Conservation (phyloP, 2,113 vertebrate genomes). For the Lagopus muta region DNA sequence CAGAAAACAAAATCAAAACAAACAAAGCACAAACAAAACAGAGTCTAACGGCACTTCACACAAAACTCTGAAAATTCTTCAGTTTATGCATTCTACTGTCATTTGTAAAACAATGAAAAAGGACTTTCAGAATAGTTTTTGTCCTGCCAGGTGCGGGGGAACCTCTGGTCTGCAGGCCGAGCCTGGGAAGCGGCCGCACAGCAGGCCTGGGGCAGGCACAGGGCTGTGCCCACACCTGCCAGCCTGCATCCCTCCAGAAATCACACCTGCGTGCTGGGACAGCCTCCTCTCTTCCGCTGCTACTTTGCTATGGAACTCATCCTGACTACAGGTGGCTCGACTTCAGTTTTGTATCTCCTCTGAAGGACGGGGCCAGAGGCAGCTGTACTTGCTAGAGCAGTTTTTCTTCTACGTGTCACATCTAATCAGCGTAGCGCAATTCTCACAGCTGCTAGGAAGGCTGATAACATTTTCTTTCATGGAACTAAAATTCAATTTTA, state of each 20-base stretch:
- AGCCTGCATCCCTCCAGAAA: background rate
- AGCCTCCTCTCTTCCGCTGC: background rate
- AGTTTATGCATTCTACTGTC: background rate
- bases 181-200: too few relatives aligned
- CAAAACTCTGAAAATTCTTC: background rate
- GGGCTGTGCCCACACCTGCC: background rate
- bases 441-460: constrained; percentile 55
- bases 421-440: constrained; percentile 61
- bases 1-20: background rate
- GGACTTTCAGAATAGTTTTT: background rate
- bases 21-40: background rate
- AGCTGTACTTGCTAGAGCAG: constrained; percentile 30
- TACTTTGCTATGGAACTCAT: background rate
- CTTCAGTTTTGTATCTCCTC: background rate
- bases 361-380: background rate
- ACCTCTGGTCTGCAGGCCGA: background rate
- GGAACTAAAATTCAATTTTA: constrained; percentile 68
- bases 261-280: background rate
- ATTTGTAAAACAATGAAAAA: background rate
- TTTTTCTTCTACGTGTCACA: constrained; percentile 57
- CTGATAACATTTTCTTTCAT: constrained; percentile 70
- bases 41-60: background rate
- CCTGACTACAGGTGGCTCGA: background rate
- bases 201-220: background rate
- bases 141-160: too few relatives aligned